These are phyloP conservation scores for Acanthis flammea DNA, from an alignment of 2,797 vertebrate genomes.

Conservation along the genomic window DNA sequence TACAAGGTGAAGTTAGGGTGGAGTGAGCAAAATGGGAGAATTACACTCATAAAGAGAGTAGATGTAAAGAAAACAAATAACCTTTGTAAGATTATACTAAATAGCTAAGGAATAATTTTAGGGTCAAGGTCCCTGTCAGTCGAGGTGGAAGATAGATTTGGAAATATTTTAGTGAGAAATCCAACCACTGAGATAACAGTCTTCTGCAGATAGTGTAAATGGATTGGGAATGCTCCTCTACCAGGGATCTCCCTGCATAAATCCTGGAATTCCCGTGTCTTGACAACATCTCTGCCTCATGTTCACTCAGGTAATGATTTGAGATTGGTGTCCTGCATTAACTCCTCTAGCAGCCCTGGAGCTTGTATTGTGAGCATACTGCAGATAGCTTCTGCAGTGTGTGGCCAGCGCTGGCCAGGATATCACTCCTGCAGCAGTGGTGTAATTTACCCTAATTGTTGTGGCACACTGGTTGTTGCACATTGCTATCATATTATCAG, in stretches of 20 bases:
- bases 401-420: not conserved
- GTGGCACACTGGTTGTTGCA: accelerated
- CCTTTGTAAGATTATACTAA: not conserved
- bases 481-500: not conserved
- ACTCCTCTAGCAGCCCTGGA: not conserved
- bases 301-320: accelerated
- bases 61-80: not conserved
- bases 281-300: not conserved
- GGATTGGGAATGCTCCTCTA: not conserved
- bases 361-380: not conserved
- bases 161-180: not conserved
- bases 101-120: not conserved
- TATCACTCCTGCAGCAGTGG: not conserved
- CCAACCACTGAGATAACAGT: accelerated
- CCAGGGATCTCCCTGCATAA: not conserved
- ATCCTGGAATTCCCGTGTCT: not conserved
- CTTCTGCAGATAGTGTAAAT: not conserved
- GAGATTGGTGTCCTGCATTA: not conserved
- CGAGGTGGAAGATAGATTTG: not conserved
- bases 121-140: not conserved
- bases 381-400: not conserved
- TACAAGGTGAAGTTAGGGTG: accelerated
- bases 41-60: not conserved
- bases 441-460: not conserved
- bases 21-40: not conserved